Conservation (phyloP, 64 coral and sea anemone genomes). For the Orbicella faveolata region DNA sequence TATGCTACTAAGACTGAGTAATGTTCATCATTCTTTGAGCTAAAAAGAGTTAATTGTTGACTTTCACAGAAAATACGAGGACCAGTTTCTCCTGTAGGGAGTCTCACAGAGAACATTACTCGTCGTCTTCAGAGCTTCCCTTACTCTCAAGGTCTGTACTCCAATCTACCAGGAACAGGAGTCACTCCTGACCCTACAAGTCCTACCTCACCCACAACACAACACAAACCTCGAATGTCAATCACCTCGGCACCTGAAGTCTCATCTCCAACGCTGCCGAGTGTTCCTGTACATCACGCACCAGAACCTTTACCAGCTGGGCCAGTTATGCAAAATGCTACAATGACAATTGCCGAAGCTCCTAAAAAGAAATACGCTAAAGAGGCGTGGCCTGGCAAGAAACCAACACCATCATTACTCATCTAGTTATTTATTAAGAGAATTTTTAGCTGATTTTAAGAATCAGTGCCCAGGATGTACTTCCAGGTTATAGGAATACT, state of each 20-base stretch:
- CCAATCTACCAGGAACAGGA: constrained; percentile 68
- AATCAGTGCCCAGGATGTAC: neutral
- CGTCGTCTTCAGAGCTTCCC: constrained; percentile 91
- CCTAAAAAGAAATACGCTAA: constrained; percentile 99
- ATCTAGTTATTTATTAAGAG: constrained; percentile 62
- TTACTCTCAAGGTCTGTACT: constrained; percentile 90
- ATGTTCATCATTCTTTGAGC: neutral
- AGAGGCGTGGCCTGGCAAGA: constrained; percentile 98
- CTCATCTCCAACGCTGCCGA: constrained; percentile 41
- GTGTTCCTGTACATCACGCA: neutral
- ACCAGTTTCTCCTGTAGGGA: constrained; percentile 39
- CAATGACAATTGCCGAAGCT: constrained; percentile 57
- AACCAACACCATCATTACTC: constrained; percentile 89
- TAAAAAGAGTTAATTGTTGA: neutral
- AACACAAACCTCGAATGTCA: constrained; percentile 64
- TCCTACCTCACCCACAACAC: constrained; percentile 77
- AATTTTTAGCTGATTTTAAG: constrained; percentile 18
- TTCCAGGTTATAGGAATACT: no score
- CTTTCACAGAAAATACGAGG: constrained; percentile 84
- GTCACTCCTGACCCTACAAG: constrained; percentile 59
- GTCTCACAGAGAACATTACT: constrained; percentile 93
- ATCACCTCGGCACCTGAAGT: constrained; percentile 91
- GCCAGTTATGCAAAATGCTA: constrained; percentile 35
- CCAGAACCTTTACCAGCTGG: constrained; percentile 50
- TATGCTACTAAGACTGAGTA: no score